Conservation (phyloP, 2,888 invertebrate genomes). For the Chloroclysta siterata region DNA sequence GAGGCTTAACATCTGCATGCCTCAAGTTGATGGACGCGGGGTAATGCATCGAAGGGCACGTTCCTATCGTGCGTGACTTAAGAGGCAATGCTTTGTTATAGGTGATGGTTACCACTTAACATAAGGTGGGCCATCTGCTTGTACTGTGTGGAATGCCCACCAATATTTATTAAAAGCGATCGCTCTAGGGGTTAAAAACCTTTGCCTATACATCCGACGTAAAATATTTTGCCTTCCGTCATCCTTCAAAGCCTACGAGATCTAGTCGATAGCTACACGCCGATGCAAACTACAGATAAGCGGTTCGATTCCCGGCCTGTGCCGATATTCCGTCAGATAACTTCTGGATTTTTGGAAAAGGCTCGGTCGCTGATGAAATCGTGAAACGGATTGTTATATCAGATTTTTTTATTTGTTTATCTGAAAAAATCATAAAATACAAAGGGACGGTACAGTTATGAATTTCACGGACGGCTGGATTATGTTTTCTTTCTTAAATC, state of each 20-base stretch:
- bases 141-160: no score
- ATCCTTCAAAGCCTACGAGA: conserved; percentile 46
- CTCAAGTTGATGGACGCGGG: no score
- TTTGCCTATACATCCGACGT: conserved; percentile 4
- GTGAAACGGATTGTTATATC: not conserved
- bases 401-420: not conserved
- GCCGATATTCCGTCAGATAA: conserved; percentile 68
- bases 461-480: no score
- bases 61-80: no score
- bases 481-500: no score
- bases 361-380: conserved; percentile 5
- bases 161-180: not conserved
- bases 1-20: no score
- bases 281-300: conserved; percentile 69
- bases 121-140: no score
- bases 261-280: conserved; percentile 50
- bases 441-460: no score
- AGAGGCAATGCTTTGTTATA: no score
- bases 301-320: conserved; percentile 71
- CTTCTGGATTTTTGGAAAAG: conserved; percentile 65
- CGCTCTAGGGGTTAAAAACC: not conserved
- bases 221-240: conserved; percentile 46
- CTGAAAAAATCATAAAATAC: no score
- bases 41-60: no score
- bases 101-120: no score